Conservation (phyloP, 2,113 vertebrate genomes). For the Odocoileus hemionus region DNA sequence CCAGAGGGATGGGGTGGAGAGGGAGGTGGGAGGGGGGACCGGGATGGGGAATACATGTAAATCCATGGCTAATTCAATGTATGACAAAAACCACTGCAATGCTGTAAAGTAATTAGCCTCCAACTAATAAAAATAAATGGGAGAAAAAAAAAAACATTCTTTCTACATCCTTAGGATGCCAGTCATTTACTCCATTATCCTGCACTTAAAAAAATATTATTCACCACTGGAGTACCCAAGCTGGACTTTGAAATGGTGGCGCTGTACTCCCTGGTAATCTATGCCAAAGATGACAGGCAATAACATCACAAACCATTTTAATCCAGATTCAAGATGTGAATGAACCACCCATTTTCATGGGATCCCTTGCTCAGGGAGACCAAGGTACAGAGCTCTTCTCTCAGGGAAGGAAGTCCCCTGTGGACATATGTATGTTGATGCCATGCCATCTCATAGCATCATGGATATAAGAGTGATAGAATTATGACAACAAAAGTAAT, state of each 20-base stretch:
- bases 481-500: background rate
- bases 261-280: constrained; percentile 60
- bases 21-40: no score
- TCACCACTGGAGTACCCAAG: constrained; percentile 39
- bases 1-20: no score
- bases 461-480: background rate
- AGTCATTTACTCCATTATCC: background rate
- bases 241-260: constrained; percentile 64
- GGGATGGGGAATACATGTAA: no score
- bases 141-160: no score
- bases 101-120: no score
- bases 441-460: background rate
- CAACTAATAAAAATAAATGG: no score
- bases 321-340: constrained; percentile 67
- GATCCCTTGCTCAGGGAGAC: constrained; percentile 45
- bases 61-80: no score
- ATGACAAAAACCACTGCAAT: no score
- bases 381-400: constrained; percentile 49
- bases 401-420: background rate
- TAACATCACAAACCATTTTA: constrained; percentile 57
- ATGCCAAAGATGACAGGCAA: constrained; percentile 46
- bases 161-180: background rate
- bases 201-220: background rate
- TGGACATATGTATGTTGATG: background rate
- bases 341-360: constrained; percentile 57